Conservation (phyloP, 1,140 invertebrate species). For the Geopemphigus sp. region DNA sequence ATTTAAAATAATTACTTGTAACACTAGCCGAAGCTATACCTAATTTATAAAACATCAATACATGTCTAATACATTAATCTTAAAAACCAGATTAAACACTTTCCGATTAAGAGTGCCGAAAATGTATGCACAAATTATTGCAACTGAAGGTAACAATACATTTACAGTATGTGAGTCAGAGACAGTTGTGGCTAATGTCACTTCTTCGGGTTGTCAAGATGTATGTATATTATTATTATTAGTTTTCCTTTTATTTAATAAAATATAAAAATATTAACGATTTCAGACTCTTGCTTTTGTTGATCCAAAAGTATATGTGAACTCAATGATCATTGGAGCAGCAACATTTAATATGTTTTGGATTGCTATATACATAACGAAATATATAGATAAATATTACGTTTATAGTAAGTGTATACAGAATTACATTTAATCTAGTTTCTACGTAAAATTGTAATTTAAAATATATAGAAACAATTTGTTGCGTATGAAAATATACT, state of each 20-base stretch:
- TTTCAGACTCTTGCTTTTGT: constrained; percentile 3
- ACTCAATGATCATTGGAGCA: constrained; percentile 8
- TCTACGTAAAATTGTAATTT: no score
- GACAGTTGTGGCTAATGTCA: neutral
- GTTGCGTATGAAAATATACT: no score
- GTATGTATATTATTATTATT: neutral
- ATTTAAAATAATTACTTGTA: no score
- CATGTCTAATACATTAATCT: neutral
- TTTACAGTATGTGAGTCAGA: neutral
- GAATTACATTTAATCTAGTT: no score
- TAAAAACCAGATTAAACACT: neutral
- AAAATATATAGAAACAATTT: no score
- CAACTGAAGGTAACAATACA: neutral
- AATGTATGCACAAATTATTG: constrained; percentile 16
- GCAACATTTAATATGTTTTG: constrained; percentile 17
- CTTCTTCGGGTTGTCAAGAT: neutral
- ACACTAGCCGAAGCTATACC: no score
- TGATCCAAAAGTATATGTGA: constrained; percentile 5
- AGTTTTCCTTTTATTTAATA: neutral
- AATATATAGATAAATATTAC: constrained; percentile 7
- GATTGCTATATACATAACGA: constrained; percentile 18
- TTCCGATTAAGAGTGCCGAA: constrained; percentile 20
- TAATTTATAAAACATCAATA: neutral
- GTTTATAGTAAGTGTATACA: constrained; percentile 18
- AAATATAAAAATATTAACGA: neutral